Evolutionary conservation across 2,113 vertebrate species (phyloP).

Genomic region (Telmatochromis brichardi): DNA sequence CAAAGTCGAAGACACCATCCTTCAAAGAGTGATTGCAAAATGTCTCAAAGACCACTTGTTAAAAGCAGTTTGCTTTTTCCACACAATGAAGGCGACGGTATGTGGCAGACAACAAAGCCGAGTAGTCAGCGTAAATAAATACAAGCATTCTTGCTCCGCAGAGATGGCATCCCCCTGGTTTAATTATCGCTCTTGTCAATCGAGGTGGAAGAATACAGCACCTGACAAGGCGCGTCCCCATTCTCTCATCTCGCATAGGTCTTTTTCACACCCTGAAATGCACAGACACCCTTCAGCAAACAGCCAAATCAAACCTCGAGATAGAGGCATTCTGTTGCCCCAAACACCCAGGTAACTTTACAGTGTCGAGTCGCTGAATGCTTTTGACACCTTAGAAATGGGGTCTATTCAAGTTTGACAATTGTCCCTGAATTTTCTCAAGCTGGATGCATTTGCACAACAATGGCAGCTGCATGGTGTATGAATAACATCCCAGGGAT

Average conservation of each 20-base stretch:
- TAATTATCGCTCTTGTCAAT: slow-evolving; percentile 74
- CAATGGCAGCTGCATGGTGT: slow-evolving; percentile 49
- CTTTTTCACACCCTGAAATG: slow-evolving; percentile 57
- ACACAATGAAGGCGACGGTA: slow-evolving; percentile 32
- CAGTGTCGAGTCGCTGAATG: slow-evolving; percentile 45
- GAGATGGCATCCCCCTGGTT: slow-evolving; percentile 62
- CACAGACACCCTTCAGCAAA: slow-evolving; percentile 63
- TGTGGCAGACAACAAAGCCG: slow-evolving; percentile 45
- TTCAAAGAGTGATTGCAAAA: slow-evolving; percentile 12
- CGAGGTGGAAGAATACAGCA: slow-evolving; percentile 60
- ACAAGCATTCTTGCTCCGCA: slow-evolving; percentile 45
- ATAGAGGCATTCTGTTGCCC: slow-evolving; percentile 51
- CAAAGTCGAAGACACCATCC: background rate
- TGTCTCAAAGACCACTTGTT: slow-evolving; percentile 22
- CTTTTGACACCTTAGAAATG: slow-evolving; percentile 64
- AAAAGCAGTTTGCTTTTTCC: slow-evolving; percentile 14
- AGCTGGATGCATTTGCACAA: slow-evolving; percentile 59
- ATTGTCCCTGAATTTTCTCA: slow-evolving; percentile 50
- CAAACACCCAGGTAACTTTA: slow-evolving; percentile 56
- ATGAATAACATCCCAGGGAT: slow-evolving; percentile 48
- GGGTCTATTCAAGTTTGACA: slow-evolving; percentile 59
- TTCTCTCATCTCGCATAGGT: slow-evolving; percentile 48
- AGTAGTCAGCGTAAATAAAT: slow-evolving; percentile 58
- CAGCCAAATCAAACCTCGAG: slow-evolving; percentile 46
- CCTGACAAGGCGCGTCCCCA: slow-evolving; percentile 56